Percentiles rank a stretch among this genome's conserved stretches.
phyloP scores from a whole-genome alignment of 2,888 invertebrate species.

The Plemyria rubiginata region DNA sequence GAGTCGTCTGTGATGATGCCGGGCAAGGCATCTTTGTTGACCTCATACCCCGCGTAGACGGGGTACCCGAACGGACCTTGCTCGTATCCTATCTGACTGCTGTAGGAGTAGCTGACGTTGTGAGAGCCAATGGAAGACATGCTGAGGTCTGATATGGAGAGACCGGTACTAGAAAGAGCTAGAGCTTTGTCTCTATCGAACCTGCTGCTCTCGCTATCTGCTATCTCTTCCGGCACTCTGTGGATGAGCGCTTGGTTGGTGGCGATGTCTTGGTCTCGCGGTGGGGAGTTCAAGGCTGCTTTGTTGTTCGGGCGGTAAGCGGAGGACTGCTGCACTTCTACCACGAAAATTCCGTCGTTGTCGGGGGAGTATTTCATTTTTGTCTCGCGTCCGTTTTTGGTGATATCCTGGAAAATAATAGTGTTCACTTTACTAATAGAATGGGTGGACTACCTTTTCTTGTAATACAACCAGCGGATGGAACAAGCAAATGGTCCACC shows the following conservation, averaged over 20 bases:
- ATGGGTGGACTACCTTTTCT: too few species aligned
- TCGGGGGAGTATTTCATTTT: slow-evolving; percentile 90
- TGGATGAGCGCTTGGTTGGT: slow-evolving; percentile 80
- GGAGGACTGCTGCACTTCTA: slow-evolving; percentile 86
- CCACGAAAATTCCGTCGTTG: slow-evolving; percentile 90
- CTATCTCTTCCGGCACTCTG: slow-evolving; percentile 68
- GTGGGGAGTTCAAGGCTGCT: slow-evolving; percentile 62
- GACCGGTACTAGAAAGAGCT: slow-evolving; percentile 88
- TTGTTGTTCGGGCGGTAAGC: slow-evolving; percentile 72
- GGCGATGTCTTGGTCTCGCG: slow-evolving; percentile 73
- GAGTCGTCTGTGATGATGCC: slow-evolving; percentile 73
- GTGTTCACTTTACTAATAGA: too few species aligned
- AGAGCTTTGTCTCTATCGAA: slow-evolving; percentile 74
- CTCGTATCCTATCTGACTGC: slow-evolving; percentile 91
- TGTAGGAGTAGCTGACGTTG: slow-evolving; percentile 91
- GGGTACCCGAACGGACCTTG: slow-evolving; percentile 90
- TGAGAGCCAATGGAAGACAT: slow-evolving; percentile 89
- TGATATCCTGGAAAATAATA: slow-evolving; percentile 89
- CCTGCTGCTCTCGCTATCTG: slow-evolving; percentile 63
- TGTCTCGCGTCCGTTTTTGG: slow-evolving; percentile 88
- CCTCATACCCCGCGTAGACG: slow-evolving; percentile 85
- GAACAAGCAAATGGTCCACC: too few species aligned
- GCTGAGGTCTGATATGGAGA: slow-evolving; percentile 92
- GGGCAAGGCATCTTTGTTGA: slow-evolving; percentile 65
- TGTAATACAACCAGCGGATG: too few species aligned